phyloP scores from a whole-genome alignment of 2,797 vertebrate species.

The Phataginus tricuspis region DNA sequence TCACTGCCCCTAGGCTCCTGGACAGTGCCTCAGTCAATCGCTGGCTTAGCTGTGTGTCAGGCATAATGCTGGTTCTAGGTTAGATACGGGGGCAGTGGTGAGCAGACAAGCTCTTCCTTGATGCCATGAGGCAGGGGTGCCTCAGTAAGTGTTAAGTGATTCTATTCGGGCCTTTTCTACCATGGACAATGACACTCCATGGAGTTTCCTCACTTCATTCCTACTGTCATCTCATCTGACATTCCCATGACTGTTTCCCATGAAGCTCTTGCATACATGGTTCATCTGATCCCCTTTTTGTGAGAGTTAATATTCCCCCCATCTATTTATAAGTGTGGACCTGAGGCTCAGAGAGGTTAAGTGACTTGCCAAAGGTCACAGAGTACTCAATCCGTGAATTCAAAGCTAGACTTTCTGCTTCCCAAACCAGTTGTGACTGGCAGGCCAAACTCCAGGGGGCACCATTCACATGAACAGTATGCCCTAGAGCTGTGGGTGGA shows the following conservation, averaged over 20 bases:
- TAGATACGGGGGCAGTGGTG: too few species aligned
- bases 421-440: not conserved
- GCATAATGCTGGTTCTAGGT: not conserved
- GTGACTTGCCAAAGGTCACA: not conserved
- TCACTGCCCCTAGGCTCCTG: not conserved
- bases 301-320: not conserved
- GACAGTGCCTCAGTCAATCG: not conserved
- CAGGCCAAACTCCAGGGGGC: not conserved
- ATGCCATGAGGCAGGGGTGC: not conserved
- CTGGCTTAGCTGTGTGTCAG: not conserved
- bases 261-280: not conserved
- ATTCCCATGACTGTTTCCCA: not conserved
- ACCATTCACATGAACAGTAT: not conserved
- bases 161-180: not conserved
- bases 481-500: not conserved
- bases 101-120: not conserved
- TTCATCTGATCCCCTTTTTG: not conserved
- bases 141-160: not conserved
- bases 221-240: not conserved
- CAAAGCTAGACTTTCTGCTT: not conserved
- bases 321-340: not conserved
- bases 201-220: not conserved
- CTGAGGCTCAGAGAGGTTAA: not conserved
- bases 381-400: not conserved
- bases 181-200: not conserved